Conservation (phyloP, 2,797 vertebrate species). For the Lacerta bilineata region DNA sequence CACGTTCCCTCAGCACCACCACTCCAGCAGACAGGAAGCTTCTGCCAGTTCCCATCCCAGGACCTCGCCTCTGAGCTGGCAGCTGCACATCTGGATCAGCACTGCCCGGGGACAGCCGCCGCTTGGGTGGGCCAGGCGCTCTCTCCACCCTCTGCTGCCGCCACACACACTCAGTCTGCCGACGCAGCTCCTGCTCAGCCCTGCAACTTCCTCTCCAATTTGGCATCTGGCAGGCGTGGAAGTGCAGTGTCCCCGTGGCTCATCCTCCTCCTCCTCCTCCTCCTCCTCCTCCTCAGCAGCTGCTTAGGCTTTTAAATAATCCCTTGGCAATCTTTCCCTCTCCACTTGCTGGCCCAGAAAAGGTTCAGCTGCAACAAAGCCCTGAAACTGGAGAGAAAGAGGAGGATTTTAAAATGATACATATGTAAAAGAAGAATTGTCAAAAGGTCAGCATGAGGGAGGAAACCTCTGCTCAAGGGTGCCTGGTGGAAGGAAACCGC, state of each 20-base stretch:
- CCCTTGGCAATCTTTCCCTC: slow-evolving; percentile 48
- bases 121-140: not conserved
- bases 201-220: slow-evolving; percentile 26
- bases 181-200: not conserved
- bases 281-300: not conserved
- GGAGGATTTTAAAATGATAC: not conserved
- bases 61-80: not conserved
- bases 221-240: slow-evolving; percentile 20
- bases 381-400: slow-evolving; percentile 55
- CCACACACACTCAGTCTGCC: not conserved
- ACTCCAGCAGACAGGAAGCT: not conserved
- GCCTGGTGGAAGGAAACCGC: not conserved
- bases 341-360: slow-evolving; percentile 12
- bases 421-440: not conserved
- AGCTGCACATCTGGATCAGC: slow-evolving; percentile 9
- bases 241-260: slow-evolving; percentile 24
- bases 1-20: not conserved
- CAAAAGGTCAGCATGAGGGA: not conserved
- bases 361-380: not conserved
- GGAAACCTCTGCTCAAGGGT: not conserved
- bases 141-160: not conserved
- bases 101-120: not conserved
- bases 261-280: slow-evolving; percentile 44
- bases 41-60: not conserved
- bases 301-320: slow-evolving; percentile 36